A percentile compares a stretch with the other conserved stretches of the same genome.
Conservation (phyloP, 1,140 invertebrate genomes). For the Zophobas morio region DNA sequence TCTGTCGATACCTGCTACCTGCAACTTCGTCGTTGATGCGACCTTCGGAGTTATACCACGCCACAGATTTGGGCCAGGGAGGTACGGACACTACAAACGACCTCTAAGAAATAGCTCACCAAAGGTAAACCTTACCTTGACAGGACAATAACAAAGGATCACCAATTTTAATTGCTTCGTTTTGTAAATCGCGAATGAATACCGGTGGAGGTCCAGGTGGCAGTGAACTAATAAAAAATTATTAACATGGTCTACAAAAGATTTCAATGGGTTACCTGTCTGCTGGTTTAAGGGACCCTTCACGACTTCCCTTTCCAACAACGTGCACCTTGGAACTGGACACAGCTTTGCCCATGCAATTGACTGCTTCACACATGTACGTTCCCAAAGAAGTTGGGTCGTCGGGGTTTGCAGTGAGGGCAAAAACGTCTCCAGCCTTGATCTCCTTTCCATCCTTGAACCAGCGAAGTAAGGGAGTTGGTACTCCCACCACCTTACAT, state of each 20-base stretch:
- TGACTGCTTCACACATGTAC: slow-evolving; percentile 88
- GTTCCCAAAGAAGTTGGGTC: slow-evolving; percentile 88
- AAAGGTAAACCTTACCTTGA: slow-evolving; percentile 71
- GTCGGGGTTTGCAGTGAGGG: slow-evolving; percentile 83
- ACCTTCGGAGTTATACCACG: slow-evolving; percentile 89
- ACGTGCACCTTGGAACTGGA: slow-evolving; percentile 89
- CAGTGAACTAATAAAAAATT: slow-evolving; percentile 50
- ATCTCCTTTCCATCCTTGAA: slow-evolving; percentile 90
- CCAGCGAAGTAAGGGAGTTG: slow-evolving; percentile 85
- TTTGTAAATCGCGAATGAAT: slow-evolving; percentile 80
- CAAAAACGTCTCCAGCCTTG: slow-evolving; percentile 90
- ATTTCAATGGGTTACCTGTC: slow-evolving; percentile 66
- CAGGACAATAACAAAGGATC: slow-evolving; percentile 80
- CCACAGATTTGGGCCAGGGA: slow-evolving; percentile 83
- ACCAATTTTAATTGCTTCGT: slow-evolving; percentile 83
- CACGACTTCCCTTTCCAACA: slow-evolving; percentile 76
- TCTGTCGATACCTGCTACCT: slow-evolving; percentile 76
- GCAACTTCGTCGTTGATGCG: slow-evolving; percentile 76
- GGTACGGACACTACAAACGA: slow-evolving; percentile 78
- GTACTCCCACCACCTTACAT: slow-evolving; percentile 90
- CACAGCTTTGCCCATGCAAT: slow-evolving; percentile 86
- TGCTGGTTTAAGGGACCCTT: slow-evolving; percentile 75
- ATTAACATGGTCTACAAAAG: neutral
- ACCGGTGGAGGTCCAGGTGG: slow-evolving; percentile 79
- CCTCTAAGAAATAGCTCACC: neutral